phyloP scores from a whole-genome alignment of 2,797 vertebrate genomes.

The Myiotriccus ornatus region DNA sequence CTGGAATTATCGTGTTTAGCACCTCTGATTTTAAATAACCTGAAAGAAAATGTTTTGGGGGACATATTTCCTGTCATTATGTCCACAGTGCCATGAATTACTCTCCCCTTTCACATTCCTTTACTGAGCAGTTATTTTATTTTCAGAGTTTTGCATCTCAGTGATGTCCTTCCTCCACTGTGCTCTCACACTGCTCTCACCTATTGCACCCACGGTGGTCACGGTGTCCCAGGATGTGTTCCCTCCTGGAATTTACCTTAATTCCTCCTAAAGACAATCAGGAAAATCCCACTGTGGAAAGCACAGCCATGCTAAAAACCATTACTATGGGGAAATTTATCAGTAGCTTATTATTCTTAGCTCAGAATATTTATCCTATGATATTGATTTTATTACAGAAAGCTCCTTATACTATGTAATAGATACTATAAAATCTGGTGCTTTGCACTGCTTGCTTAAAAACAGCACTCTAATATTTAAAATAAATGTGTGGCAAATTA shows the following conservation, averaged over 20 bases:
- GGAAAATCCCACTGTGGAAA: background rate
- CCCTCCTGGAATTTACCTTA: background rate
- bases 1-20: background rate
- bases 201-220: background rate
- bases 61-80: background rate
- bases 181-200: background rate
- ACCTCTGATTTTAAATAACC: background rate
- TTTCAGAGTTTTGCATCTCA: background rate
- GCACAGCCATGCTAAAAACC: background rate
- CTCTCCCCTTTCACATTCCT: background rate
- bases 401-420: background rate
- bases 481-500: background rate
- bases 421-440: background rate
- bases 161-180: background rate
- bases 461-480: background rate
- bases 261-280: background rate
- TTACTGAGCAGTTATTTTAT: background rate
- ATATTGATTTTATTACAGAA: conserved; percentile 31
- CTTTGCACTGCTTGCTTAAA: background rate
- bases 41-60: background rate
- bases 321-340: background rate
- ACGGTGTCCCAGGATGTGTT: background rate
- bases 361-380: conserved; percentile 6
- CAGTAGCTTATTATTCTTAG: background rate
- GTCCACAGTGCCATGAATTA: background rate